phyloP scores from a whole-genome alignment of 2,113 vertebrate genomes.

The Lontra canadensis region DNA sequence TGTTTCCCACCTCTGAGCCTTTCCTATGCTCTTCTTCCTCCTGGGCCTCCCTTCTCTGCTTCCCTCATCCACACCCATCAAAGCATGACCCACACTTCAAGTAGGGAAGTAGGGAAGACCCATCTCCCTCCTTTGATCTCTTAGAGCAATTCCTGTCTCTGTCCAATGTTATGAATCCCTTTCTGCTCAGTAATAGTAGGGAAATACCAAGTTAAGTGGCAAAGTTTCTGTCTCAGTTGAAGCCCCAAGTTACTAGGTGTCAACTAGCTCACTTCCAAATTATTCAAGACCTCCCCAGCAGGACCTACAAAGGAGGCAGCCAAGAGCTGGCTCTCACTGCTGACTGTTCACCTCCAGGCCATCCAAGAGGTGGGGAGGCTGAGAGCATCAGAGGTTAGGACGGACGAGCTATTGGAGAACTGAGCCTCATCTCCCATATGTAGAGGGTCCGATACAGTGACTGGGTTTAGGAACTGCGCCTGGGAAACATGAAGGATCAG shows the following conservation, averaged over 20 bases:
- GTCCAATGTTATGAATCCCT: not conserved
- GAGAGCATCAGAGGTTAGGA: not conserved
- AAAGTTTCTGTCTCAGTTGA: not conserved
- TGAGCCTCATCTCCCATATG: not conserved
- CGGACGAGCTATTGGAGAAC: not conserved
- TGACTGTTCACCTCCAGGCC: too few species aligned
- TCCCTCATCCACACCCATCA: not conserved
- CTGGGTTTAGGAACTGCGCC: not conserved
- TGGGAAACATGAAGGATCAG: not conserved
- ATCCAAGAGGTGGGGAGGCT: not conserved
- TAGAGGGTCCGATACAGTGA: not conserved
- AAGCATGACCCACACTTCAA: not conserved
- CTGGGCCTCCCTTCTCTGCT: not conserved
- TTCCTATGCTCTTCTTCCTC: not conserved
- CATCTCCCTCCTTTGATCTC: not conserved
- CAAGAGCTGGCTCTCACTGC: not conserved
- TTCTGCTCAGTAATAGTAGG: not conserved
- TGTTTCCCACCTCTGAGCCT: not conserved
- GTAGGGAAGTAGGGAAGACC: not conserved
- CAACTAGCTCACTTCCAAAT: not conserved
- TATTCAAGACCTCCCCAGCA: not conserved
- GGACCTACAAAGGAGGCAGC: not conserved
- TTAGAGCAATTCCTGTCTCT: not conserved
- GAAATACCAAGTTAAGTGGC: not conserved
- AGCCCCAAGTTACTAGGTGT: not conserved